Evolutionary conservation across 2,113 vertebrate species (phyloP).

Genomic region (Boleophthalmus pectinirostris): DNA sequence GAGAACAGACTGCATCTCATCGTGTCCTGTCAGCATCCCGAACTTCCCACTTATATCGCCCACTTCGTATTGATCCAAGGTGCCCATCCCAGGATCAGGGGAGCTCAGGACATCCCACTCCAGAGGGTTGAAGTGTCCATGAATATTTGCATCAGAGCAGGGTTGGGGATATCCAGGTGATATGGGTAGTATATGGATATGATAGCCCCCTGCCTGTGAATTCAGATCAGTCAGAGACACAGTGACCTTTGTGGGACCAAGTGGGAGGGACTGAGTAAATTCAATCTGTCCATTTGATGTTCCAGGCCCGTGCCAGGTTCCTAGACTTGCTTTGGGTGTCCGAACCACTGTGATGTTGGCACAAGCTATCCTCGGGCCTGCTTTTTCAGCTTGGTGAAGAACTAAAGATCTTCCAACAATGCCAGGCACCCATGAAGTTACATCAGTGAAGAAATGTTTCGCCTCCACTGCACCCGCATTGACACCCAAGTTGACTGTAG

Average conservation of each 20-base stretch:
- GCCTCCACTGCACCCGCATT: conserved; percentile 31
- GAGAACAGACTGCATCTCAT: conserved; percentile 32
- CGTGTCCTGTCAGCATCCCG: conserved; percentile 61
- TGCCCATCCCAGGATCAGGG: conserved; percentile 70
- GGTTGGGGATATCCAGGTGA: conserved; percentile 43
- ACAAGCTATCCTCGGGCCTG: conserved; percentile 70
- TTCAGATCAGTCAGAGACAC: conserved; percentile 66
- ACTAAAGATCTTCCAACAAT: conserved; percentile 76
- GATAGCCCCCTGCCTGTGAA: conserved; percentile 70
- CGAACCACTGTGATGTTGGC: conserved; percentile 75
- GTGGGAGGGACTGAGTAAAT: conserved; percentile 68
- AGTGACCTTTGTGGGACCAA: conserved; percentile 66
- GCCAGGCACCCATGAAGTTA: conserved; percentile 68
- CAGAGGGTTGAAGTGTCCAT: conserved; percentile 80
- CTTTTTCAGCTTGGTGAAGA: conserved; percentile 66
- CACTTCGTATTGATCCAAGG: conserved; percentile 80
- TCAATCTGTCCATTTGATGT: conserved; percentile 51
- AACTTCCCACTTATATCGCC: conserved; percentile 83
- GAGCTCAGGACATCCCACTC: conserved; percentile 54
- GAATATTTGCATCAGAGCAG: conserved; percentile 72
- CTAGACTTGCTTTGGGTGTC: conserved; percentile 41
- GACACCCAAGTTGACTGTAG: conserved; percentile 53
- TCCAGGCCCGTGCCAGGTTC: conserved; percentile 68
- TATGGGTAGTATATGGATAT: conserved; percentile 77
- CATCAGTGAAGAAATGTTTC: conserved; percentile 79